A percentile compares a stretch with the other conserved stretches of the same genome.
phyloP scores from a whole-genome alignment of 2,888 invertebrate genomes.

The Hofmannophila pseudospretella region DNA sequence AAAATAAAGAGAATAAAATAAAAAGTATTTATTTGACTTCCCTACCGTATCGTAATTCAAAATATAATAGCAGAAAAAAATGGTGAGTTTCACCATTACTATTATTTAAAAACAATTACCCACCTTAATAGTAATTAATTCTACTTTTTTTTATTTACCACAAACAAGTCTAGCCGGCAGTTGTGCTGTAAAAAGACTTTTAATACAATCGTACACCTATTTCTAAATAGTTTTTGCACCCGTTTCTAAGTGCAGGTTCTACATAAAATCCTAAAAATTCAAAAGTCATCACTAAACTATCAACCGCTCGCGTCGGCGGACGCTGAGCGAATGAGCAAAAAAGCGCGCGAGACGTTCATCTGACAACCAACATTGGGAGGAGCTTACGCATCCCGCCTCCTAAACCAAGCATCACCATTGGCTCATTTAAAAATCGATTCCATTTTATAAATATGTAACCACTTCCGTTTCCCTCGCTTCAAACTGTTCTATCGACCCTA shows the following conservation, averaged over 20 bases:
- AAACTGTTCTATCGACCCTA: slow-evolving; percentile 24
- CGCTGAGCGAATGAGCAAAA: slow-evolving; percentile 67
- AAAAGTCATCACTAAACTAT: slow-evolving; percentile 7
- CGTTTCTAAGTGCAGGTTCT: neutral
- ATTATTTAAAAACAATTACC: too few relatives aligned
- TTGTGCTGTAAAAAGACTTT: neutral
- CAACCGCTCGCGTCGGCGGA: slow-evolving; percentile 41
- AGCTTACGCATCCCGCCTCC: slow-evolving; percentile 61
- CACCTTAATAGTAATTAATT: too few relatives aligned
- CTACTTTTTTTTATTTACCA: too few relatives aligned
- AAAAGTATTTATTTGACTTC: too few relatives aligned
- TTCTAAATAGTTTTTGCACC: neutral
- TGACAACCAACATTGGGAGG: slow-evolving; percentile 61
- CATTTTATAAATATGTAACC: slow-evolving; percentile 78
- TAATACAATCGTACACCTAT: neutral
- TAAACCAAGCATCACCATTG: slow-evolving; percentile 58
- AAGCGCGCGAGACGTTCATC: slow-evolving; percentile 59
- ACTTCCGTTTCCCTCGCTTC: slow-evolving; percentile 47
- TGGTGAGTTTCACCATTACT: too few relatives aligned
- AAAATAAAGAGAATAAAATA: too few relatives aligned
- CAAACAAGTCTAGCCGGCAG: too few relatives aligned
- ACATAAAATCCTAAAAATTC: slow-evolving; percentile 3
- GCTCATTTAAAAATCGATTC: slow-evolving; percentile 76
- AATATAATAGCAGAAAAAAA: too few relatives aligned
- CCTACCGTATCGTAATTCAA: too few relatives aligned